A percentile compares a stretch with the other conserved stretches of the same genome.
These are phyloP conservation scores for Crypturellus tataupa DNA, from an alignment of 2,797 vertebrate species.

Conservation along the genomic window DNA sequence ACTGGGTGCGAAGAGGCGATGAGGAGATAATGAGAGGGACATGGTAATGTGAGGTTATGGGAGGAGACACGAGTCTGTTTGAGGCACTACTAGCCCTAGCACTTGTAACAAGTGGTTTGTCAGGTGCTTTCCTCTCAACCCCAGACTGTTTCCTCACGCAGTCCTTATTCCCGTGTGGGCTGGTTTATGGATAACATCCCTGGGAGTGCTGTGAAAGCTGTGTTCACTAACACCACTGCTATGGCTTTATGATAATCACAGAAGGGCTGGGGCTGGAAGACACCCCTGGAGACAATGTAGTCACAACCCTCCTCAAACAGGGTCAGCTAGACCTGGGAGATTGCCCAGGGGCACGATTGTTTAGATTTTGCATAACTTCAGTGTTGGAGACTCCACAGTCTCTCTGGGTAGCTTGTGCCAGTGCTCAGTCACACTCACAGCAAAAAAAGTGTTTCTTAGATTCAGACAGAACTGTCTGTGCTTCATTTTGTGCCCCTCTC, in stretches of 20 bases:
- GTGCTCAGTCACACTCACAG: neutral
- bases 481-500: too few species aligned
- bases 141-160: neutral
- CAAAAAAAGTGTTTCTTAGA: too few species aligned
- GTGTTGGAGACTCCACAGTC: neutral
- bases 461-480: too few species aligned
- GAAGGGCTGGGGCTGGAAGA: neutral
- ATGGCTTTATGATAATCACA: neutral
- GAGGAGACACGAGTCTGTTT: neutral
- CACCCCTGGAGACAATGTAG: neutral
- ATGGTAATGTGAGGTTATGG: too few species aligned
- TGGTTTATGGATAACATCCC: neutral
- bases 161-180: neutral
- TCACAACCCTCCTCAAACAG: neutral
- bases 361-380: neutral
- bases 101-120: rapidly evolving
- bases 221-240: neutral
- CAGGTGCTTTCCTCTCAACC: neutral
- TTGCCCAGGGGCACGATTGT: rapidly evolving
- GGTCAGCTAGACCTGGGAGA: neutral
- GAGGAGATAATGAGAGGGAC: neutral
- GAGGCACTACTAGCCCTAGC: neutral
- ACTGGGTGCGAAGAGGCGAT: rapidly evolving
- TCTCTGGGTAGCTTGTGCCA: neutral
- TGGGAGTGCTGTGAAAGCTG: rapidly evolving